Evolutionary conservation across 1,140 invertebrate genomes (phyloP).

Genomic region (Euwallacea fornicatus): DNA sequence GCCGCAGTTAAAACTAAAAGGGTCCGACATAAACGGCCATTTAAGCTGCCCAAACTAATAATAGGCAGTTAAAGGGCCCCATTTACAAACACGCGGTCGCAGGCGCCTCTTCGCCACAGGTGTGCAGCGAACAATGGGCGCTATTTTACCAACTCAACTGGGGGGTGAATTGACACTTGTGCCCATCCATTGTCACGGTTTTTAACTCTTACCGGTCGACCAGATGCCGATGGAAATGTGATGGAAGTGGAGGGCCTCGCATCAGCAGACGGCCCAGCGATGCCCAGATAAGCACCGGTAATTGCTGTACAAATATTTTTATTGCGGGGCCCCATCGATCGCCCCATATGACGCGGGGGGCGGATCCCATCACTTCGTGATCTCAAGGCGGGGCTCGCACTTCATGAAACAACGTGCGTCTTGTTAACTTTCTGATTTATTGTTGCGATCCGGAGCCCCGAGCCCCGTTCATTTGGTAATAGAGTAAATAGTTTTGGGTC

Average conservation of each 20-base stretch:
- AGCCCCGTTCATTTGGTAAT: conserved; percentile 40
- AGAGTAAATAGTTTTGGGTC: conserved; percentile 35
- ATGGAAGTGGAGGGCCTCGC: conserved; percentile 16
- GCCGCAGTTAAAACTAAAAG: conserved; percentile 15
- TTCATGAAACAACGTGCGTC: conserved; percentile 51
- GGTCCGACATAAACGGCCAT: conserved; percentile 19
- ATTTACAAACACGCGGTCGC: conserved; percentile 21
- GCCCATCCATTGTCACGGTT: conserved; percentile 5
- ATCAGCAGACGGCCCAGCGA: conserved; percentile 19
- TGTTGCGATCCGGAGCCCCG: conserved; percentile 39
- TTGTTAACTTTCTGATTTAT: conserved; percentile 53
- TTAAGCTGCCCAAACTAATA: conserved; percentile 27
- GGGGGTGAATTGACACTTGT: conserved; percentile 14
- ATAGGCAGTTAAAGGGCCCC: conserved; percentile 25
- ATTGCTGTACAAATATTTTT: conserved; percentile 51
- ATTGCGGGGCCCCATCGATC: conserved; percentile 45
- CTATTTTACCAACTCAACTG: too few relatives aligned
- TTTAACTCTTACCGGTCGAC: conserved; percentile 1
- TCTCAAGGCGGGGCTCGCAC: conserved; percentile 47
- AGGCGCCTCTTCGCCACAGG: conserved; percentile 27
- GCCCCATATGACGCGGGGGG: conserved; percentile 48
- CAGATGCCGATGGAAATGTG: background rate
- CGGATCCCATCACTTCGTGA: conserved; percentile 45
- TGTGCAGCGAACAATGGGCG: conserved; percentile 24
- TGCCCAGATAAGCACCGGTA: conserved; percentile 36